Conservation (phyloP, 1,140 invertebrate species). For the Drosophila grimshawi region DNA sequence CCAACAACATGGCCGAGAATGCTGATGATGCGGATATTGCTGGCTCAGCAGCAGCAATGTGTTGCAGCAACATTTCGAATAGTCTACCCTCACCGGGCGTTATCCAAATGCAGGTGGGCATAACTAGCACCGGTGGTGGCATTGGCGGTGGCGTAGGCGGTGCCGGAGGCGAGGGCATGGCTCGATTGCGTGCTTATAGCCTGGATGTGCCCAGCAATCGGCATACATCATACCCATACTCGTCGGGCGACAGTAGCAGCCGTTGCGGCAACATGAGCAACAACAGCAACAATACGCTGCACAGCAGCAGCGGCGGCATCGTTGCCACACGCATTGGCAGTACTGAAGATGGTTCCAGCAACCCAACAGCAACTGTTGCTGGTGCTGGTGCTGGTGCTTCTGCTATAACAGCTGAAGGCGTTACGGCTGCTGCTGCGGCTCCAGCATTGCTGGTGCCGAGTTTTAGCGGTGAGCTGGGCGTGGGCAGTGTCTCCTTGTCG, state of each 20-base stretch:
- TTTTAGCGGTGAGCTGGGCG: slow-evolving; percentile 67
- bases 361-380: slow-evolving; percentile 4
- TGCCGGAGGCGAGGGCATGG: slow-evolving; percentile 20
- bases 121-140: neutral
- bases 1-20: slow-evolving; percentile 56
- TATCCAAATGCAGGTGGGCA: neutral
- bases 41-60: neutral
- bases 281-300: slow-evolving; percentile 76
- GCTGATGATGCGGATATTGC: neutral
- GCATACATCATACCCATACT: slow-evolving; percentile 50
- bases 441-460: slow-evolving; percentile 43
- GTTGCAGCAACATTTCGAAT: slow-evolving; percentile 61
- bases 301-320: slow-evolving; percentile 63
- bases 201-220: slow-evolving; percentile 75
- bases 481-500: slow-evolving; percentile 66
- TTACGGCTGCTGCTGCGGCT: slow-evolving; percentile 1
- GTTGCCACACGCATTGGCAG: slow-evolving; percentile 58
- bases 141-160: neutral
- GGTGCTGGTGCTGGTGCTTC: slow-evolving; percentile 23
- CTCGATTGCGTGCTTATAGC: slow-evolving; percentile 77
- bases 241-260: slow-evolving; percentile 73
- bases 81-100: slow-evolving; percentile 42
- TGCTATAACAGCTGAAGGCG: slow-evolving; percentile 9
- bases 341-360: slow-evolving; percentile 5
- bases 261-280: slow-evolving; percentile 68